Percentiles rank a stretch among this genome's conserved stretches.
phyloP scores from a whole-genome alignment of 2,113 vertebrate genomes.

The Machaerirhynchus nigripectus region DNA sequence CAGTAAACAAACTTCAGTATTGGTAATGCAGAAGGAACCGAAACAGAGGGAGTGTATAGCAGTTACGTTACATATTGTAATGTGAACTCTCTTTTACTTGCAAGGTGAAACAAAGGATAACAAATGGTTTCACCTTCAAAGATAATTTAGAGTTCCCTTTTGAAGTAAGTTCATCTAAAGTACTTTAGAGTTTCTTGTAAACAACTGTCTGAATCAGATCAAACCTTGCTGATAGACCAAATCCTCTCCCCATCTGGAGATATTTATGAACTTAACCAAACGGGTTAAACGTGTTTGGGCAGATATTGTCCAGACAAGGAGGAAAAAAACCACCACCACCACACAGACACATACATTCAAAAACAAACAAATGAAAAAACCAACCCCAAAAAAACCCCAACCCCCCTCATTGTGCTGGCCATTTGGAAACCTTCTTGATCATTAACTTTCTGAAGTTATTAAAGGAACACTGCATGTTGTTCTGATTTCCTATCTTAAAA shows the following conservation, averaged over 20 bases:
- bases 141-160: background rate
- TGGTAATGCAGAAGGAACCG: background rate
- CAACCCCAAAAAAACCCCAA: background rate
- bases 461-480: background rate
- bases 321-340: background rate
- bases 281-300: conserved; percentile 19
- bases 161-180: background rate
- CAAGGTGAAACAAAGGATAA: background rate
- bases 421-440: background rate
- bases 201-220: background rate
- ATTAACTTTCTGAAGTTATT: background rate
- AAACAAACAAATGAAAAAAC: background rate
- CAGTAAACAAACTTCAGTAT: background rate
- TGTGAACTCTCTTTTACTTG: background rate
- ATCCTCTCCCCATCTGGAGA: background rate
- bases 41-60: background rate
- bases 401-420: background rate
- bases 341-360: background rate
- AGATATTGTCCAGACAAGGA: background rate
- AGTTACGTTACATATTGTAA: background rate
- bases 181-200: background rate
- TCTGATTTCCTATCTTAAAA: background rate
- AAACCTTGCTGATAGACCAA: background rate
- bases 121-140: background rate
- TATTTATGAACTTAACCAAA: background rate